Conservation (phyloP, 2,888 invertebrate genomes). For the Dasysyrphus tricinctus region DNA sequence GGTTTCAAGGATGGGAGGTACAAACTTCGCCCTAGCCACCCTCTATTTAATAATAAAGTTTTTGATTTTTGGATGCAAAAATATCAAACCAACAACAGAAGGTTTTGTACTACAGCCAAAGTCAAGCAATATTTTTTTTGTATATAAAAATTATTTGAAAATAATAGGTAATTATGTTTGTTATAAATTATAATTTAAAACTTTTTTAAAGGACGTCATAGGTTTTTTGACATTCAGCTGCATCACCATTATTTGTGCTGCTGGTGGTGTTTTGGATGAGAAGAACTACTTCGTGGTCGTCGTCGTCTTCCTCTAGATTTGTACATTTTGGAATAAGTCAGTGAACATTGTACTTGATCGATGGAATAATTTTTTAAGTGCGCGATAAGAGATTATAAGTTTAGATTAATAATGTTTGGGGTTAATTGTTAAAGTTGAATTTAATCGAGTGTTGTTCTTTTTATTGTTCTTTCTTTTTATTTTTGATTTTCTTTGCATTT, state of each 20-base stretch:
- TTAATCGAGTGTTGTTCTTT: conserved; percentile 28
- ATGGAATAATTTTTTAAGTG: conserved; percentile 57
- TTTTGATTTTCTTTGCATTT: conserved; percentile 46
- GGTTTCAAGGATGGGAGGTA: conserved; percentile 31
- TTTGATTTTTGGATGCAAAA: conserved; percentile 7
- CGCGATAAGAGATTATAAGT: conserved; percentile 46
- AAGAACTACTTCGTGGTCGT: conserved; percentile 41
- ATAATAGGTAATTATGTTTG: conserved; percentile 50
- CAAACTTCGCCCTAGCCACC: conserved; percentile 26
- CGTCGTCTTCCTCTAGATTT: conserved; percentile 68
- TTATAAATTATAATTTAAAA: conserved; percentile 71
- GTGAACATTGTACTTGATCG: conserved; percentile 68
- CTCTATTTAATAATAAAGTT: background rate
- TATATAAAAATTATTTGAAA: conserved; percentile 42
- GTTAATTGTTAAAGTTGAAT: conserved; percentile 11
- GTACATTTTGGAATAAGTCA: conserved; percentile 69
- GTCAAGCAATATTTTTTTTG: conserved; percentile 8
- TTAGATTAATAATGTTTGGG: background rate
- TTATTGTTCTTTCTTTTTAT: conserved; percentile 27
- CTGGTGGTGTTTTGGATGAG: conserved; percentile 47
- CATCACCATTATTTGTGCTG: conserved; percentile 65
- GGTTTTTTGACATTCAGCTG: conserved; percentile 67
- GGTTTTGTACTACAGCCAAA: conserved; percentile 13
- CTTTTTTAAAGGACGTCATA: conserved; percentile 72
- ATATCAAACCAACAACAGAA: background rate